Conservation (phyloP, 2,888 invertebrate species). For the Apamea monoglypha region DNA sequence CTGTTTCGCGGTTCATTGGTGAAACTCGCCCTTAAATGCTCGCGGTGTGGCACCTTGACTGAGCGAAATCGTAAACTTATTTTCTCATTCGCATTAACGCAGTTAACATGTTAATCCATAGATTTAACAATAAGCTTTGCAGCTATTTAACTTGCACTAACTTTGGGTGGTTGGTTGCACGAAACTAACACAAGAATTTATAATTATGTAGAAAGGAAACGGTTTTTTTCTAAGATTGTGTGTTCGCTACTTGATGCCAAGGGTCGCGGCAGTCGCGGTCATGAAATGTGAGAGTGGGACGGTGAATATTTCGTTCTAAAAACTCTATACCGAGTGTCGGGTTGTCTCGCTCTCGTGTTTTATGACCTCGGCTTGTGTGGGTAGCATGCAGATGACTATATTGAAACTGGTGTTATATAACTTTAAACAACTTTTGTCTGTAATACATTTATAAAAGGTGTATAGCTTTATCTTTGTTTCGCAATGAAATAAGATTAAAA, state of each 20-base stretch:
- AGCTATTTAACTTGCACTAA: slow-evolving; percentile 33
- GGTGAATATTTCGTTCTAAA: background rate
- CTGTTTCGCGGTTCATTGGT: background rate
- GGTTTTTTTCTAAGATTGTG: background rate
- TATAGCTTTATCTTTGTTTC: no score
- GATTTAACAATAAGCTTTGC: slow-evolving; percentile 55
- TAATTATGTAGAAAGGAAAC: background rate
- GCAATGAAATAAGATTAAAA: no score
- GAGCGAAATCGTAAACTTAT: background rate
- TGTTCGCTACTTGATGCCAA: background rate
- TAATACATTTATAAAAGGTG: no score
- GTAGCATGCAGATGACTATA: background rate
- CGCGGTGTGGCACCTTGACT: background rate
- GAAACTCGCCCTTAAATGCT: no score
- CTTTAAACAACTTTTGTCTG: no score
- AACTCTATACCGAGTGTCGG: background rate
- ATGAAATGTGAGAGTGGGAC: background rate
- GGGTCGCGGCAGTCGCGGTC: background rate
- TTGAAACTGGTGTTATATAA: background rate
- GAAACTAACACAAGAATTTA: slow-evolving; percentile 17
- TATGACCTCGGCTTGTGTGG: background rate
- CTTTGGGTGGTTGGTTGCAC: slow-evolving; percentile 29
- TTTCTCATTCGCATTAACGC: slow-evolving; percentile 13
- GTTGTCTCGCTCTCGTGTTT: background rate
- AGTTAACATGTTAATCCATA: slow-evolving; percentile 18